Percentiles rank a stretch among this genome's conserved stretches.
phyloP scores from a whole-genome alignment of 2,113 vertebrate species.

The Perca fluviatilis region DNA sequence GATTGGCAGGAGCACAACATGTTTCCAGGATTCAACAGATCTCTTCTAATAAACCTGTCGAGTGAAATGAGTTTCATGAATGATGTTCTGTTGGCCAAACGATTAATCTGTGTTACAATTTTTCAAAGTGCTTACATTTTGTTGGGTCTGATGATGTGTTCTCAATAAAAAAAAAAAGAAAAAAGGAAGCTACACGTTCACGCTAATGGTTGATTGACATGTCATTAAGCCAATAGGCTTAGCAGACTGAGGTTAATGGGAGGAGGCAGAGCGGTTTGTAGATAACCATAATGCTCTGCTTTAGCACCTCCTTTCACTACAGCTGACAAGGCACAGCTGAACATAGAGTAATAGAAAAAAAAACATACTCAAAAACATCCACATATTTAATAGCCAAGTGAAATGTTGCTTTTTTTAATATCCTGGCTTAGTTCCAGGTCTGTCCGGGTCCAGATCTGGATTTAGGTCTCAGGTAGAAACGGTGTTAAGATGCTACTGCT shows the following conservation, averaged over 20 bases:
- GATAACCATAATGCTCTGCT: conserved; percentile 57
- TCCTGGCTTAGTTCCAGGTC: conserved; percentile 49
- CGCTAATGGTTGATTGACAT: conserved; percentile 44
- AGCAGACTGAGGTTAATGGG: conserved; percentile 56
- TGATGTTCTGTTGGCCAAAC: background rate
- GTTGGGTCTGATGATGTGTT: conserved; percentile 10
- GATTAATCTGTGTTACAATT: conserved; percentile 10
- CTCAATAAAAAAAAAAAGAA: background rate
- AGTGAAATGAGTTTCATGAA: background rate
- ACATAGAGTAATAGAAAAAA: conserved; percentile 38
- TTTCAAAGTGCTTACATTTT: conserved; percentile 6
- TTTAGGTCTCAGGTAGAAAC: conserved; percentile 44
- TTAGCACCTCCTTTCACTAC: conserved; percentile 56
- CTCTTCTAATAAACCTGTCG: conserved; percentile 2
- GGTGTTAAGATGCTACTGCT: conserved; percentile 76
- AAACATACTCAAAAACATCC: conserved; percentile 27
- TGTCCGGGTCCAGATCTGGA: conserved; percentile 55
- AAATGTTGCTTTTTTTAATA: conserved; percentile 45
- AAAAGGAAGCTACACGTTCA: conserved; percentile 34
- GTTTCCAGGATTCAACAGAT: conserved; percentile 18
- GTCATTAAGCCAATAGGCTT: conserved; percentile 52
- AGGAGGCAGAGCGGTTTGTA: conserved; percentile 46
- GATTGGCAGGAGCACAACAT: conserved; percentile 21
- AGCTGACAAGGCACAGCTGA: conserved; percentile 80
- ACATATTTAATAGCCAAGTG: conserved; percentile 47